Evolutionary conservation across 2,888 invertebrate genomes (phyloP).

Genomic region (Drosophila subquinaria): DNA sequence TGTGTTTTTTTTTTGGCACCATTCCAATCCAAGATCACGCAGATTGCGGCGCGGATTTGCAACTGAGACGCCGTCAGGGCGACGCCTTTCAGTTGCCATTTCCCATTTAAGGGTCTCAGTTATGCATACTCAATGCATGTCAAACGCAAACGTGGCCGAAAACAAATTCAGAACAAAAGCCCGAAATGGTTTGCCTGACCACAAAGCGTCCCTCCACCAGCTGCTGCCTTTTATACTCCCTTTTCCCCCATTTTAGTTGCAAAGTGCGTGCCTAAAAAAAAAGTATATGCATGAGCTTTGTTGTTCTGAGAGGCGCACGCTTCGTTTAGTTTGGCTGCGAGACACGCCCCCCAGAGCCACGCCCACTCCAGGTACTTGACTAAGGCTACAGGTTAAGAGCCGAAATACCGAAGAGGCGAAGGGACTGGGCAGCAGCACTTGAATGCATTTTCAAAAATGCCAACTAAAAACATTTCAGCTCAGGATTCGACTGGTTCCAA

Average conservation of each 20-base stretch:
- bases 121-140: conserved; percentile 77
- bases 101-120: conserved; percentile 11
- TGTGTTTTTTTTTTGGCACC: conserved; percentile 45
- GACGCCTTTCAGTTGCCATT: conserved; percentile 34
- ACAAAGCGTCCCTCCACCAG: conserved; percentile 45
- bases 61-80: conserved; percentile 61
- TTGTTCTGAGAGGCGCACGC: conserved; percentile 44
- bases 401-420: conserved; percentile 6
- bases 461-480: conserved; percentile 53
- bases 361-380: conserved; percentile 29
- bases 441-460: conserved; percentile 62
- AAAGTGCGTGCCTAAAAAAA: conserved; percentile 69
- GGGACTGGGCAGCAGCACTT: conserved; percentile 38
- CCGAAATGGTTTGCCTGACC: conserved; percentile 69
- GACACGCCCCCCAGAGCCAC: conserved; percentile 50
- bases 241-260: background rate
- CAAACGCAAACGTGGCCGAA: conserved; percentile 67
- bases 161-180: conserved; percentile 60
- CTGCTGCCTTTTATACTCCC: too few species aligned
- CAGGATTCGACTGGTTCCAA: conserved; percentile 12
- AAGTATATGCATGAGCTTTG: conserved; percentile 53
- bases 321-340: conserved; percentile 51
- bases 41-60: conserved; percentile 63
- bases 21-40: conserved; percentile 67
- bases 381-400: conserved; percentile 1